Evolutionary conservation across 1,140 invertebrate genomes (phyloP), one percentile per base, ranked within the genome.

Genomic region (Achatina immaculata): DNA sequence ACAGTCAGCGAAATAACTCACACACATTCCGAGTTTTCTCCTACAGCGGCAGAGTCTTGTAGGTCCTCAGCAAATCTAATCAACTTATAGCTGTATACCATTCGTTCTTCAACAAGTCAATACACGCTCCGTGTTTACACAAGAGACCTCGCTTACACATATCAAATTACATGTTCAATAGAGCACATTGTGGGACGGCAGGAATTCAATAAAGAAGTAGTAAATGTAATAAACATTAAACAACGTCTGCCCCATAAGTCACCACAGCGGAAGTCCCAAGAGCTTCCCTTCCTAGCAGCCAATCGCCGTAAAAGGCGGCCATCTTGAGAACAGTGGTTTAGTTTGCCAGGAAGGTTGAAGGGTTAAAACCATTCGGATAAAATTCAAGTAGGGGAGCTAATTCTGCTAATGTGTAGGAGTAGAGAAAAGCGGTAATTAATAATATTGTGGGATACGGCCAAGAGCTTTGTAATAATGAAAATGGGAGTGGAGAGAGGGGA

Each of bases 331-430:
- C 34, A 76, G 74, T 58, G 28, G 74, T 62, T 62, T 31, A 19
- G 45, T 62, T 42, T 38, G 55, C 58, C 31, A 51, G 34, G 21
- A 14, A 51, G 55, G 74, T 48, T 45, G 36, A 42, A 16, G 43
- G 76, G 76, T 78, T 66, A 68, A 78, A 78, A 31, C 65, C 28
- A 78, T 68, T 62, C n/a, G 43, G 62, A 62, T 36, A 66, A 34
- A 66, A 66, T 24, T 78, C 16, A 38, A 48, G 76, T 66, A 78
- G 76, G 43, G 65, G 76, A 78, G 76, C 76, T 68, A 78, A 78
- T 78, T 78, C 76, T 48, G 65, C 76, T 78, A 78, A 78, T 78
- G 76, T 78, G 75, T 55, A 43, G 19, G 76, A 40, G 76, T n/a
- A 55, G 3, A 48, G 42, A 78, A 68, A 43, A 68, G 76, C 76